Evolutionary conservation across 2,888 invertebrate genomes (phyloP), one percentile per base, ranked within the genome.

Genomic region (Branchinecta sandiegonensis): DNA sequence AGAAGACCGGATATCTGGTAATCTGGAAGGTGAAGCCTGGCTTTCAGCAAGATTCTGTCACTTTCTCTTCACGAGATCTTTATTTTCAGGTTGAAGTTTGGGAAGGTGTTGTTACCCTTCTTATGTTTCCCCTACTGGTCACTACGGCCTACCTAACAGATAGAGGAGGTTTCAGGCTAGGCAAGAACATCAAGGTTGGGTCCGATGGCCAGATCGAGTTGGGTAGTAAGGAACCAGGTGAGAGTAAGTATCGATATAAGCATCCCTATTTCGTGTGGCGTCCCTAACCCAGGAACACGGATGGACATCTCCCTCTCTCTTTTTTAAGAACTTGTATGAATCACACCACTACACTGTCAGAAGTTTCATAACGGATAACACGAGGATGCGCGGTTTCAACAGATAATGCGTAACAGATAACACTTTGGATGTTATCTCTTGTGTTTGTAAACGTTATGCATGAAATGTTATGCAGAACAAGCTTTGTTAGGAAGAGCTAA

Each of bases 81-180:
- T 10, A 9, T 56, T 73, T 17, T 56, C 66, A 37, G 8, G 77
- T 83, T 47, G 82, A 82, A 66, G 72, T 81, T 11, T 84, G 83
- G 83, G 84, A 84, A 74, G 83, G 83, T 0, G 74, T 80, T 7
- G 73, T 83, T 65, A 84, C 84, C 0, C 77, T 84, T 68, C 73
- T 81, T 46, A 78, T 83, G 72, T 83, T 84, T 75, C 81, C 83
- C 1, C 71, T 81, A 9, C 77, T 84, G 65, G 81, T 83, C 17
- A 71, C 80, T 48, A 72, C 82, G 17, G 82, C 83, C 6, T 84
- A 82, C 75, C 75, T 80, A 64, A 81, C 81, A 1, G 83, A 84
- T 74, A 78, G 79, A 71, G 79, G 77, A 48, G 73, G 72, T 71
- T 70, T 74, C 47, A n/a, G 14, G 1, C 70, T 73, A 4, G 72